Evolutionary conservation across 2,888 invertebrate species (phyloP).

Genomic region (Glomeris marginata): DNA sequence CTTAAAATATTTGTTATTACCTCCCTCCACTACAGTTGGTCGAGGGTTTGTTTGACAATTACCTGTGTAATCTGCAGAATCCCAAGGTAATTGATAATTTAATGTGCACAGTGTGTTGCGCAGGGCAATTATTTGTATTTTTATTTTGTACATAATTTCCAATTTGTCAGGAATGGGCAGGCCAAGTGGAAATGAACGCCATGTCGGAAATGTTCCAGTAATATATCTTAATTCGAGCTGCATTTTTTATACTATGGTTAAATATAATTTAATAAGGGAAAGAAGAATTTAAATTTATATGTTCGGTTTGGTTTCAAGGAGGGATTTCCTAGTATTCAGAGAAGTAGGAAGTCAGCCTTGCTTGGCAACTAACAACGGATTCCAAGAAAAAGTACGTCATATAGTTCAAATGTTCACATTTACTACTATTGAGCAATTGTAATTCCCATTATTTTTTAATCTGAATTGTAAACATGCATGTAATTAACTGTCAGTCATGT

Average conservation of each 20-base stretch:
- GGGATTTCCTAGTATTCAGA: conserved; percentile 56
- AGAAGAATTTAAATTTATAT: no score
- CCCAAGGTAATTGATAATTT: conserved; percentile 30
- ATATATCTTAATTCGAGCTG: conserved; percentile 23
- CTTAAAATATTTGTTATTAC: conserved; percentile 2
- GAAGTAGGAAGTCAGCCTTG: conserved; percentile 40
- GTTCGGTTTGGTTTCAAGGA: conserved; percentile 17
- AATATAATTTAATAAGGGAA: no score
- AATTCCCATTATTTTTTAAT: no score
- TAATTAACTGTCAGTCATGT: no score
- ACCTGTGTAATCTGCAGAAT: conserved; percentile 52
- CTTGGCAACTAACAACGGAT: conserved; percentile 42
- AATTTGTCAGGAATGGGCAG: conserved; percentile 42
- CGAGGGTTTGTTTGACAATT: conserved; percentile 46
- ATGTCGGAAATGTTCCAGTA: conserved; percentile 54
- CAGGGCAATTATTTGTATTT: not conserved
- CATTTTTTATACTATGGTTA: no score
- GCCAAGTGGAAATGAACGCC: conserved; percentile 50
- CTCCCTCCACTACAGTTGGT: conserved; percentile 38
- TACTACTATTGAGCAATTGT: no score
- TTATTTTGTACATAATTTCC: not conserved
- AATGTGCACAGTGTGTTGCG: not conserved
- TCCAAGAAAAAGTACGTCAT: conserved; percentile 29
- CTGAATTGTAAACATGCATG: no score
- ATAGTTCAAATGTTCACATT: not conserved